Base-by-base conservation (phyloP, 2,888 invertebrate species). In the Spodoptera picta region DNA sequence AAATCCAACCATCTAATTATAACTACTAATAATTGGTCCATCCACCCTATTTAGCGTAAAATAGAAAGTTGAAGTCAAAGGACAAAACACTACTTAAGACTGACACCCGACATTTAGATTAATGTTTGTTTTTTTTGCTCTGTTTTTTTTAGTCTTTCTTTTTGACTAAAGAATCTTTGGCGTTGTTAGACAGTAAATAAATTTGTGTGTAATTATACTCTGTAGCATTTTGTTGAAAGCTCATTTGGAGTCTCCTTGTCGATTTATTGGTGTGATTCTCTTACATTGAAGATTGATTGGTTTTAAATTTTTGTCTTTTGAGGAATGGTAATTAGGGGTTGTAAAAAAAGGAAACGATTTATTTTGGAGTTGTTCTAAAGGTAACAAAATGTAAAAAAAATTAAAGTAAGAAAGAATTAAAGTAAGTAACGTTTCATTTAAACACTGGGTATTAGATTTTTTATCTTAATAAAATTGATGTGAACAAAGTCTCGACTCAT, bases 141-240 rank as follows among this genome's bases (percentile, higher is more conserved):
- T 60, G 46, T n/a, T 49, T 59, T 57, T 19, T 66, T 75, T 77
- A 80, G 80, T 80, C 69, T 75, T 48, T 9, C 6, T 41, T 69
- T 74, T 80, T 84, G 84, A 86, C 84, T 86, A 83, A 84, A 84
- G 83, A 82, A 69, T 66, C 69, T 56, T 55, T 66, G 74, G 74
- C 66, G 71, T 60, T 79, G 80, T 67, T 41, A 86, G 89, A 88
- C 89, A 88, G 88, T 83, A 85, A 87, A 94, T 94, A 94, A 92
- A 93, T 94, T 90, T 85, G 62, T 77, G 78, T 80, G 86, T 92
- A 93, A 93, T 93, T 92, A 93, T 89, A 89, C 88, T 85, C 83
- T 81, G 81, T 83, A 86, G 88, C 85, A 85, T 91, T 91, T 90
- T 90, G 94, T 94, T 92, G 93, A 91, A 91, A 91, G 89, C 86